Evolutionary conservation across 2,113 vertebrate genomes (phyloP).

Genomic region (Indicator indicator): DNA sequence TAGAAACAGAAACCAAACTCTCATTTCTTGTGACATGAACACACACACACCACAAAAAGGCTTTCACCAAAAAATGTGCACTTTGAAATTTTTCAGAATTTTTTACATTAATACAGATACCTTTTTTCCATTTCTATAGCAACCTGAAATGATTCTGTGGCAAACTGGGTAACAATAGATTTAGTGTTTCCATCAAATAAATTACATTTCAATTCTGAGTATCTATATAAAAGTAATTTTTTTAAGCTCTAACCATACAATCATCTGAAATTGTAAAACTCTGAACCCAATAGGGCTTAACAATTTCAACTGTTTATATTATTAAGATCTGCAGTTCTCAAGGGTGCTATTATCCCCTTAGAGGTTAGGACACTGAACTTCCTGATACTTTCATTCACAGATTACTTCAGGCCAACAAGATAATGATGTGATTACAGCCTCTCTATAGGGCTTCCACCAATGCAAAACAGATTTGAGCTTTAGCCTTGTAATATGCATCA

Average conservation of each 20-base stretch:
- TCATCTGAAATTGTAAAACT: not conserved
- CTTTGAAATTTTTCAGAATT: not conserved
- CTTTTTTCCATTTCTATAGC: not conserved
- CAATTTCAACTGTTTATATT: not conserved
- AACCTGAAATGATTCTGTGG: not conserved
- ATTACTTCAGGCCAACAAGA: not conserved
- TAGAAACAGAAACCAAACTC: not conserved
- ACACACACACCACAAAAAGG: not conserved
- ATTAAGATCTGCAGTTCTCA: not conserved
- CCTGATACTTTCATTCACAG: not conserved
- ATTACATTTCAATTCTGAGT: conserved; percentile 15
- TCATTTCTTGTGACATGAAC: not conserved
- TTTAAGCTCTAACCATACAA: not conserved
- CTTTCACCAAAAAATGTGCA: not conserved
- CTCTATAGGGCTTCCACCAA: not conserved
- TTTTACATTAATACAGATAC: not conserved
- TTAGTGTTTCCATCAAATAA: conserved; percentile 20
- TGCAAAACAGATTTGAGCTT: not conserved
- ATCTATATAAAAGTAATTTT: not conserved
- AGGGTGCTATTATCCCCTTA: not conserved
- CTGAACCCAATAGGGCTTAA: not conserved
- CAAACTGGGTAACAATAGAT: not conserved
- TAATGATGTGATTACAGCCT: not conserved
- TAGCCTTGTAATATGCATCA: not conserved
- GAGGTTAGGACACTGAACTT: not conserved